phyloP scores from a whole-genome alignment of 2,888 invertebrate genomes.

The Eristalis intricaria region DNA sequence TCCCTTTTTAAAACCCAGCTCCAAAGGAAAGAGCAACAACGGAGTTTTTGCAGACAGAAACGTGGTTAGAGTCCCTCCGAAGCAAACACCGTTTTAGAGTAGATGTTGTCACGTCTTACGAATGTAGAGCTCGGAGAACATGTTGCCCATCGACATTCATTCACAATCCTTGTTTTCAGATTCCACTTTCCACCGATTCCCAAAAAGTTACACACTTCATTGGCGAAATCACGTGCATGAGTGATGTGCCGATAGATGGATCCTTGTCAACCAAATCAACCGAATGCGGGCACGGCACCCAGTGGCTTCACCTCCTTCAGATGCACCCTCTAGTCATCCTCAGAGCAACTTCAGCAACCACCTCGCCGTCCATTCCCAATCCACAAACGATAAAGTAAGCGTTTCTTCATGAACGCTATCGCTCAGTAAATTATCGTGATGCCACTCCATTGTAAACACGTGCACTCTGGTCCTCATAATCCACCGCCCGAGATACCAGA shows the following conservation, averaged over 20 bases:
- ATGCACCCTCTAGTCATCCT: background rate
- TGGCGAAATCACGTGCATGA: background rate
- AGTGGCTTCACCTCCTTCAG: background rate
- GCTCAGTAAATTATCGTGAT: slow-evolving; percentile 9
- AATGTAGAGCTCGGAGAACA: no score
- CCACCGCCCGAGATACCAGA: slow-evolving; percentile 1
- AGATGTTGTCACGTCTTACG: no score
- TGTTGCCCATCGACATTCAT: no score
- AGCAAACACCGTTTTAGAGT: no score
- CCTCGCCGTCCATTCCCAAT: background rate
- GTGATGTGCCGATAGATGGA: background rate
- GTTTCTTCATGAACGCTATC: background rate
- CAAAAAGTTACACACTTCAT: no score
- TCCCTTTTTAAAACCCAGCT: no score
- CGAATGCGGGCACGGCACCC: background rate
- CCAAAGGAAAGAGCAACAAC: no score
- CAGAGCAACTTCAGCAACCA: background rate
- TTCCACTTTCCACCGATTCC: no score
- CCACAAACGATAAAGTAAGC: background rate
- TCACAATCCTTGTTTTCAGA: no score
- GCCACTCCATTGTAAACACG: slow-evolving; percentile 19
- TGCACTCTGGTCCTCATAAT: slow-evolving; percentile 16
- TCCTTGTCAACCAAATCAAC: background rate
- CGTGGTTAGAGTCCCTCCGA: no score
- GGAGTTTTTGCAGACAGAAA: no score